Conservation (phyloP, 2,888 invertebrate genomes). For the Pristionchus mayeri region DNA sequence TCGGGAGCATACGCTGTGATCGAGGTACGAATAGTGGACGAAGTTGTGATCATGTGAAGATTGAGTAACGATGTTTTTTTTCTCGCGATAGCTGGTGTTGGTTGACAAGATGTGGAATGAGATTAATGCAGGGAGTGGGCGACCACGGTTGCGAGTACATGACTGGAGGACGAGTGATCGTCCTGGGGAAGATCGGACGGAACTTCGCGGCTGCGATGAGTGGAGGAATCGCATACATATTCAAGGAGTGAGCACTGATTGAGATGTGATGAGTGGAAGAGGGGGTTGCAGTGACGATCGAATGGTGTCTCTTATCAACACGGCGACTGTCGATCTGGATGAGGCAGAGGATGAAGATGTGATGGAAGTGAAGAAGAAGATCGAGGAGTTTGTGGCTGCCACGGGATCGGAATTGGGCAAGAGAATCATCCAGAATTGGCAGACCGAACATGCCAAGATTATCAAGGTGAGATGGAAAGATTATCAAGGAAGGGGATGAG, state of each 20-base stretch:
- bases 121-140: slow-evolving; percentile 85
- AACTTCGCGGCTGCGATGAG: slow-evolving; percentile 99
- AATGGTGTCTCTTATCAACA: slow-evolving; percentile 84
- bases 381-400: slow-evolving; percentile 87
- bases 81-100: no score
- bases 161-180: slow-evolving; percentile 89
- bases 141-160: slow-evolving; percentile 99
- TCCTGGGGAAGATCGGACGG: slow-evolving; percentile 93
- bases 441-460: slow-evolving; percentile 85
- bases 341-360: slow-evolving; percentile 83
- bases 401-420: slow-evolving; percentile 91
- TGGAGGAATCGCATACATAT: slow-evolving; percentile 94
- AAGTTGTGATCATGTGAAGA: neutral
- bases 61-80: neutral
- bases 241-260: slow-evolving; percentile 82
- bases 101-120: no score
- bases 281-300: slow-evolving; percentile 80
- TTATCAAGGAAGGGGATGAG: no score
- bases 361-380: slow-evolving; percentile 83
- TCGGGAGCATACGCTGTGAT: slow-evolving; percentile 95
- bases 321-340: slow-evolving; percentile 93
- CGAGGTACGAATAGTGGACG: slow-evolving; percentile 80
- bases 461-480: slow-evolving; percentile 85
- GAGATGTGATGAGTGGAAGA: neutral
- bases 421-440: slow-evolving; percentile 87